Evolutionary conservation across 1,140 invertebrate species (phyloP), one percentile per base, ranked within the genome.

Genomic region (Mactra quadrangularis): DNA sequence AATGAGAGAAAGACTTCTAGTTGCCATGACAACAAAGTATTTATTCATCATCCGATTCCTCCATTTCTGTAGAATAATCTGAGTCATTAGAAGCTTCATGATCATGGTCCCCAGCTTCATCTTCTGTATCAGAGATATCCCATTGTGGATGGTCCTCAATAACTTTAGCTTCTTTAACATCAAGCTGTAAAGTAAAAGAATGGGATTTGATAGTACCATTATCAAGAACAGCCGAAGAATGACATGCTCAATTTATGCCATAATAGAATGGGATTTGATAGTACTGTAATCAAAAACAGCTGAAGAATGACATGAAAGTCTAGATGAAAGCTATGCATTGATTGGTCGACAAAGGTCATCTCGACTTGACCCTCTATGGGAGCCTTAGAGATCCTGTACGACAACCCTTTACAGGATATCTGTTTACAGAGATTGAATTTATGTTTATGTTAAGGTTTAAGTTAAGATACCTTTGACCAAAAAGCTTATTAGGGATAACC

Each of bases 81-180:
- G 91, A 88, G 57, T 89, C 90, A 13, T 84, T 87, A 50, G 86
- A 87, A 11, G 87, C 83, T 17, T 88, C 92, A 47, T 90, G 89
- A 82, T 95, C 94, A 38, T 88, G 89, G 55, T 93, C 93, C 81
- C 95, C 95, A 33, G 92, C 90, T 50, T 98, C 97, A 71, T 97
- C 96, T 90, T 99, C 98, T 77, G 98, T 97, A 89, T 98, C 97
- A 62, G 97, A 97, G 86, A 98, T 96, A 85, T 99, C 97, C 98
- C 98, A 99, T 93, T 99, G 97, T 15, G 97, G 97, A 94, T 99
- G 97, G 89, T 97, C 97, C 47, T 96, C 96, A 87, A 98, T 94
- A 88, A 96, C 96, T 83, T 97, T 96, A 19, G 97, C 98, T 94
- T 99, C 97, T 92, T 99, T 97, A 38, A 99, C 98, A 93, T 99